A percentile compares a stretch with the other conserved stretches of the same genome.
Evolutionary conservation across 2,888 invertebrate species (phyloP).

Genomic region (Nomada ferruginata): DNA sequence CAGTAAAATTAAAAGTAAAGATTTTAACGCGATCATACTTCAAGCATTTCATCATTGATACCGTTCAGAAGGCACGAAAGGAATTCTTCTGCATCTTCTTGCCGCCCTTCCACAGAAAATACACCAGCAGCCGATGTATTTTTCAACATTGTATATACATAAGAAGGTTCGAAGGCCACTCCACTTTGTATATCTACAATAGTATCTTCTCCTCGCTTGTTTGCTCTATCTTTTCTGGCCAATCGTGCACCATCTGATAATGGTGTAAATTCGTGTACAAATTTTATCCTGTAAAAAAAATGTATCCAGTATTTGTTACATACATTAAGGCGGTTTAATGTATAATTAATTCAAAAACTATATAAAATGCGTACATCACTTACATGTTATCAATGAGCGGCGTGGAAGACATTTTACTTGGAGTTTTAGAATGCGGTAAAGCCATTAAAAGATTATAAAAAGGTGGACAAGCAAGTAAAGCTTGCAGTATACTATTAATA

Average conservation of each 20-base stretch:
- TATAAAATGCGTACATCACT: constrained; percentile 83
- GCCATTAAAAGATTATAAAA: constrained; percentile 95
- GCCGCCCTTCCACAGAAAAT: constrained; percentile 93
- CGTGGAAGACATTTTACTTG: constrained; percentile 86
- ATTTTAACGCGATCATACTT: constrained; percentile 85
- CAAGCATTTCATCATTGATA: constrained; percentile 98
- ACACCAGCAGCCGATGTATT: constrained; percentile 89
- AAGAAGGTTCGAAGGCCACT: constrained; percentile 94
- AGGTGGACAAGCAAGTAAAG: constrained; percentile 96
- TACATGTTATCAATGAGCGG: constrained; percentile 97
- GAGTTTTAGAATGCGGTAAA: constrained; percentile 88
- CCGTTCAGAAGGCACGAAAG: constrained; percentile 96
- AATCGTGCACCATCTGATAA: constrained; percentile 86
- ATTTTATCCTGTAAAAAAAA: constrained; percentile 87
- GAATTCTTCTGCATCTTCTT: constrained; percentile 99
- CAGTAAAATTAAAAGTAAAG: constrained; percentile 1
- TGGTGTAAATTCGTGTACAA: constrained; percentile 91
- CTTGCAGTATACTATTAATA: constrained; percentile 97
- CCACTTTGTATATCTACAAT: constrained; percentile 87
- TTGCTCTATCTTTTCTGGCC: constrained; percentile 83
- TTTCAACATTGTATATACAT: constrained; percentile 93
- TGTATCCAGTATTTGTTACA: background rate
- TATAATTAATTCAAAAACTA: background rate
- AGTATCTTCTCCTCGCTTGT: constrained; percentile 84
- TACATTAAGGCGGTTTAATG: background rate